Conservation (phyloP, 1,140 invertebrate genomes). For the Ceratitis capitata region DNA sequence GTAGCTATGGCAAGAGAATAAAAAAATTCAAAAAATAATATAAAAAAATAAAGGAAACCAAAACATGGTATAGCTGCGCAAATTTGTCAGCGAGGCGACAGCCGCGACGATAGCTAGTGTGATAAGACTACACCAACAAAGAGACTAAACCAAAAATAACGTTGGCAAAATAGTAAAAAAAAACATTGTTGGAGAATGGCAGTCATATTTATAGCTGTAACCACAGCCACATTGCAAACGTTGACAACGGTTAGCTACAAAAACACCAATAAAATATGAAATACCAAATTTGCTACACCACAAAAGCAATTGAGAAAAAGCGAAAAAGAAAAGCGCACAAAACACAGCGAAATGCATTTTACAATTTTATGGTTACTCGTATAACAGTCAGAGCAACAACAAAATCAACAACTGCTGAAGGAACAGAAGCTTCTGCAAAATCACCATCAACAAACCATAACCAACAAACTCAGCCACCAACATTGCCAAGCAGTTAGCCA, state of each 20-base stretch:
- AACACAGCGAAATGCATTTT: conserved; percentile 12
- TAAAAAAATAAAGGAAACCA: not conserved
- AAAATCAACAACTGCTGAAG: conserved; percentile 29
- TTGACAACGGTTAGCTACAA: conserved; percentile 25
- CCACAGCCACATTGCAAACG: conserved; percentile 9
- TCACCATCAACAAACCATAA: conserved; percentile 3
- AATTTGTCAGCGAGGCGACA: conserved; percentile 32
- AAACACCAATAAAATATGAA: not conserved
- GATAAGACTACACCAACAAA: not conserved
- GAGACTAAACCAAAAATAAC: not conserved
- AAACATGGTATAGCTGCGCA: not conserved
- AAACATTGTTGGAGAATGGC: not conserved
- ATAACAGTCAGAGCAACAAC: not conserved
- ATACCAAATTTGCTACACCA: conserved; percentile 5
- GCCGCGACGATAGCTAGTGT: not conserved
- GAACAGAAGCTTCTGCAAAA: conserved; percentile 36
- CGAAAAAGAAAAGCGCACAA: not conserved
- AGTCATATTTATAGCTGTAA: conserved; percentile 21
- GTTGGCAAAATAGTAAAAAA: not conserved
- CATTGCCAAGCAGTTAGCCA: not conserved
- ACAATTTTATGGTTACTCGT: conserved; percentile 24
- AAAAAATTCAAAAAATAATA: too few relatives aligned
- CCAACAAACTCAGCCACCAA: not conserved
- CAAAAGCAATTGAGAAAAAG: conserved; percentile 36
- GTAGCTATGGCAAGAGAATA: not conserved